Conservation (phyloP, 2,888 invertebrate genomes). For the Cataglyphis livida region DNA sequence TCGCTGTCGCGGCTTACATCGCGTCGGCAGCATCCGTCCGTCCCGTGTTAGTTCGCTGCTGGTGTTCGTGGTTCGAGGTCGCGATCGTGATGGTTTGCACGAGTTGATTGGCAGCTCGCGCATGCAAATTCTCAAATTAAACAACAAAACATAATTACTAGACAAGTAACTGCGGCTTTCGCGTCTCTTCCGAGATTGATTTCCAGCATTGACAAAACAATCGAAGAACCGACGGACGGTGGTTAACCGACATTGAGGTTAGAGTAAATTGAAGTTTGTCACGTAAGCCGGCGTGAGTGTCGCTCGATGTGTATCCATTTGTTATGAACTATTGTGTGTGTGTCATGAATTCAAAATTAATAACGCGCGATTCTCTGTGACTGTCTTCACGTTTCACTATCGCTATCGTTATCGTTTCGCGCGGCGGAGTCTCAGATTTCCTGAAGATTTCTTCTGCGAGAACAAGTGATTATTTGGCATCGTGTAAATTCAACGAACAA, state of each 20-base stretch:
- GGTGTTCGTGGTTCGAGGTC: conserved; percentile 58
- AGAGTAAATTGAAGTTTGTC: neutral
- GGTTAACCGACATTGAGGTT: neutral
- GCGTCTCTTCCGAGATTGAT: neutral
- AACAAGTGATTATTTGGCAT: neutral
- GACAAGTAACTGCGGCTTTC: neutral
- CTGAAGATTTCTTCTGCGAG: neutral
- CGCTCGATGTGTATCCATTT: neutral
- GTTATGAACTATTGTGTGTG: conserved; percentile 13
- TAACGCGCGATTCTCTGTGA: neutral
- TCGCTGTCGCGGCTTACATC: conserved; percentile 46
- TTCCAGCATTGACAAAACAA: neutral
- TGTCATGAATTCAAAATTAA: neutral
- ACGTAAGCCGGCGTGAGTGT: conserved; percentile 11
- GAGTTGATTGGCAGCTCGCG: neutral
- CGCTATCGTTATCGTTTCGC: neutral
- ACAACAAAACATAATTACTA: neutral
- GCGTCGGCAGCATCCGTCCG: conserved; percentile 70
- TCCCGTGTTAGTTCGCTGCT: conserved; percentile 69
- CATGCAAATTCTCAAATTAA: neutral
- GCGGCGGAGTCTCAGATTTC: neutral
- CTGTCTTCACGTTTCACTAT: neutral
- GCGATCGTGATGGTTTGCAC: conserved; percentile 21
- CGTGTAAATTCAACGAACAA: neutral
- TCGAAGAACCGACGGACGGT: neutral